Base-by-base conservation (phyloP, 2,888 invertebrate genomes). In the Drosophila rellima region DNA sequence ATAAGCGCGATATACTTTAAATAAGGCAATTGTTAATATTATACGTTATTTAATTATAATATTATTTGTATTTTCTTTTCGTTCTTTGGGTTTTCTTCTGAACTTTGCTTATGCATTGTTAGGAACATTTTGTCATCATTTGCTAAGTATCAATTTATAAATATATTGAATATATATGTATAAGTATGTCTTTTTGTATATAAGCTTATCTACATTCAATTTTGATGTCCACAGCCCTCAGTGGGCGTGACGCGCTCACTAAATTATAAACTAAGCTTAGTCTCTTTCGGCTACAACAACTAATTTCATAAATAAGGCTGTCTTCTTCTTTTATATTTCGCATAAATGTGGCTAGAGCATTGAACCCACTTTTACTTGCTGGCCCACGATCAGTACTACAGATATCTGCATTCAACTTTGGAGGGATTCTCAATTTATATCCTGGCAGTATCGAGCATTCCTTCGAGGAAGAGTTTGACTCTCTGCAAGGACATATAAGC, bases 221-320 rank as follows among this genome's bases (percentile, higher is more conserved):
- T 82, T 82, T 73, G 74, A 82, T 70, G 60, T 52, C 50, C 23
- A 23, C 20, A 23, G 42, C 18, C 20, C 40, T 13, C 18, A 13
- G 18, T 40, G 40, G 50, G 44, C 29, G 13, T 11, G 50, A 15
- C 15, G 15, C 79, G 65, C 84, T 82, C 70, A 52, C 86, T 86
- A 83, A 83, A 88, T 83, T 78, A 88, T 69, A 73, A 77, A 70
- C 82, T 84, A 87, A 81, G 82, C 88, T 80, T 78, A 82, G 48
- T 64, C 70, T 65, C 70, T 23, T 33, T 71, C 60, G 64, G 81
- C 87, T 89, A 87, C 69, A 62, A 64, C 51, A 89, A 89, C 85
- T 86, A 87, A 89, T 64, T 82, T 82, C 64, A 85, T 84, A 86
- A 86, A 86, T 86, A 86, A 86, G 85, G 89, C 85, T 89, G 83